Percentiles rank a stretch among this genome's conserved stretches.
These are phyloP conservation scores for Fragum sueziense DNA, from an alignment of 2,888 invertebrate genomes.

Conservation along the genomic window DNA sequence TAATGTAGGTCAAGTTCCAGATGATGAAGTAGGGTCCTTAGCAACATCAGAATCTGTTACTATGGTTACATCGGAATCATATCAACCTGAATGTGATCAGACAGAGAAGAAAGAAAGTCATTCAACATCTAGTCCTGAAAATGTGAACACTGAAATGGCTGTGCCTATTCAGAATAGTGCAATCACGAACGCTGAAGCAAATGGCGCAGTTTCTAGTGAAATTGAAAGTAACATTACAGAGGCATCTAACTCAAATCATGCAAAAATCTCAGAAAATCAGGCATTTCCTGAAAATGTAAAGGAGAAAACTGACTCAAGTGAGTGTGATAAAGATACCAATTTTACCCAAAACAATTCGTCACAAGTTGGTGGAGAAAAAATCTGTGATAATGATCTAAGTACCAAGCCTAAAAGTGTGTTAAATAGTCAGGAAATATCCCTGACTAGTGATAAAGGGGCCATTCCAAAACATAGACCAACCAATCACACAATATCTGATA, in stretches of 20 bases:
- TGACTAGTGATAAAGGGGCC: constrained; percentile 26
- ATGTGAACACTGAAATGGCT: neutral
- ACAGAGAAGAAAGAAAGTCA: constrained; percentile 14
- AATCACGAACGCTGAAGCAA: neutral
- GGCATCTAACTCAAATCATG: neutral
- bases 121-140: neutral
- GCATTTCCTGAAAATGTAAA: neutral
- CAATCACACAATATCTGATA: neutral
- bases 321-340: neutral
- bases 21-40: constrained; percentile 46
- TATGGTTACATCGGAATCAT: constrained; percentile 54
- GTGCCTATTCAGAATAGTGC: neutral
- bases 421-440: neutral
- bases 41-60: constrained; percentile 22
- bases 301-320: neutral
- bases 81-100: constrained; percentile 72
- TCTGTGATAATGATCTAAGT: neutral
- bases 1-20: constrained; percentile 22
- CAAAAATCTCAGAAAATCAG: neutral
- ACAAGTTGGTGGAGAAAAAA: neutral
- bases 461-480: constrained; percentile 23
- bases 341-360: neutral
- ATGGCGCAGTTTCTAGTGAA: neutral
- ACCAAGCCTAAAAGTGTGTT: neutral
- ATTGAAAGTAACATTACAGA: neutral